Base-by-base conservation (phyloP, 2,888 invertebrate genomes). In the Antitype chi region DNA sequence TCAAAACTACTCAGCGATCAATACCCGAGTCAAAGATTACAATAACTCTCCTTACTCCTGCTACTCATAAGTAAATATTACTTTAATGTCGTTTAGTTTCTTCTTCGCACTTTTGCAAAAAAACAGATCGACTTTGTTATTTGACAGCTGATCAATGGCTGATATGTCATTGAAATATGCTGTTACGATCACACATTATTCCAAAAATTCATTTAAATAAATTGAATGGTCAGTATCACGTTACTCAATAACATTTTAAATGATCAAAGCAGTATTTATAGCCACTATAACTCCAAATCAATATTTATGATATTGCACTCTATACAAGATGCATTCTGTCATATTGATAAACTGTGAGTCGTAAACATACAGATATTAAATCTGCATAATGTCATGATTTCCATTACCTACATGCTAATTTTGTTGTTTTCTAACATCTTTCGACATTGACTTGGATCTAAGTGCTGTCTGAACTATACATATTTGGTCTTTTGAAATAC, bases 241-340 rank as follows among this genome's bases (percentile, higher is more conserved):
- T 82, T 70, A 38, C 77, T 55, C 60, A 59, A 59, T 28, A 28
- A 67, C 17, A 49, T 53, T n/a, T 68, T 49, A 57, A 28, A 59
- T 53, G 23, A 66, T 66, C 47, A 60, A 43, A 32, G 23, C 1
- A 47, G 38, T 66, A 66, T 69, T 69, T 17, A 64, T 64, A 47
- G 52, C 4, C 53, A n/a, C 38, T 62, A 47, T 52, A 71, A 70
- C 13, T 70, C 59, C 28, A 69, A 55, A 38, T 79, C n/a, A 84
- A 70, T 74, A 84, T 84, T 79, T 68, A 79, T 79, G 62, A 49
- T 59, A 59, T 84, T 82, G 70, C 74, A 84, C 20, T 71, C 23
- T 63, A 71, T 55, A 83, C 78, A 83, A 67, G 84, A 74, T 82
- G 80, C 70, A 82, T 59, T 74, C 68, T 74, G 67, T 68, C 68